Evolutionary conservation across 2,888 invertebrate genomes (phyloP).

Genomic region (Lacanobia wlatinum): DNA sequence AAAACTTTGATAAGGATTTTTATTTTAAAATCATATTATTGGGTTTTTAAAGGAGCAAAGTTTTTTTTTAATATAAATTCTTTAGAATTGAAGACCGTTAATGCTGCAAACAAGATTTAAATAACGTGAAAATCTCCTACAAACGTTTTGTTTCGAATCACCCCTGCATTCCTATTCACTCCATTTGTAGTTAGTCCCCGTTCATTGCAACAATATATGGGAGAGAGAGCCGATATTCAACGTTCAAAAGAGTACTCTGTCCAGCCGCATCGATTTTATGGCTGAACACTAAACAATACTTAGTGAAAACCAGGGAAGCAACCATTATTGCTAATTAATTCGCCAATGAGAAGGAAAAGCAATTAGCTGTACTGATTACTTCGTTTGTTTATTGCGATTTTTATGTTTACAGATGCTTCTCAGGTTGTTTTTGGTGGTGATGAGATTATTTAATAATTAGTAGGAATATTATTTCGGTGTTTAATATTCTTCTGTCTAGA

Average conservation of each 20-base stretch:
- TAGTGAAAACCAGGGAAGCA: constrained; percentile 1
- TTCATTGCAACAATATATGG: not conserved
- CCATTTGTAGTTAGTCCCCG: not conserved
- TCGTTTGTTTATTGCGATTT: constrained; percentile 12
- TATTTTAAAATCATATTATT: no score
- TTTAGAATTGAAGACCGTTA: no score
- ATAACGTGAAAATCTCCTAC: no score
- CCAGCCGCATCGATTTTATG: constrained; percentile 21
- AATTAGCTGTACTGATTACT: constrained; percentile 26
- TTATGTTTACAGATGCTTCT: constrained; percentile 21
- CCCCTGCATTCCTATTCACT: no score
- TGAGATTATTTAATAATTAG: not conserved
- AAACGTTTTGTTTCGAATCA: no score
- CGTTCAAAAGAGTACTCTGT: constrained; percentile 14
- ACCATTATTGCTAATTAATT: constrained; percentile 35
- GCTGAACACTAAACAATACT: constrained; percentile 7
- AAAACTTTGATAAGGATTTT: no score
- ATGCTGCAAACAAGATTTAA: no score
- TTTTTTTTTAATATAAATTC: no score
- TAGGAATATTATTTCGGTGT: not conserved
- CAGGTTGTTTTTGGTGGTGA: not conserved
- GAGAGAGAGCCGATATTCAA: not conserved
- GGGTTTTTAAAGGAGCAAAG: no score
- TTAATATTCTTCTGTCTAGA: no score
- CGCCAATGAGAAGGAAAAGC: constrained; percentile 11